These are phyloP conservation scores for Cydia pomonella DNA, from an alignment of 1,140 invertebrate genomes.

Conservation along the genomic window DNA sequence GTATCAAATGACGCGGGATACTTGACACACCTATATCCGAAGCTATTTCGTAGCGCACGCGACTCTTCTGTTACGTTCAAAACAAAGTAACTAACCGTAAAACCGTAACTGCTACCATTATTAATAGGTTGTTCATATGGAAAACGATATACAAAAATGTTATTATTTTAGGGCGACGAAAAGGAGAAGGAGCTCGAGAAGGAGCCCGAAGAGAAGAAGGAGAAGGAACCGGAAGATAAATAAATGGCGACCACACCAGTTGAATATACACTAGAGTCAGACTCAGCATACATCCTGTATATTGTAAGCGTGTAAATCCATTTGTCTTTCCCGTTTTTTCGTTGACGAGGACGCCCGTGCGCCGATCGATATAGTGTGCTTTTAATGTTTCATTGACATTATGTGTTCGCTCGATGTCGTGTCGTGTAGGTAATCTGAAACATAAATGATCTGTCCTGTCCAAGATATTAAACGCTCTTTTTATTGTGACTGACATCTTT, in stretches of 20 bases:
- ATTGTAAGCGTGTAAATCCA: slow-evolving; percentile 77
- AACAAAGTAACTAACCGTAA: neutral
- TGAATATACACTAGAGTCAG: slow-evolving; percentile 61
- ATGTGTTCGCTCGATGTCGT: slow-evolving; percentile 49
- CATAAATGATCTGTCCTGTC: neutral
- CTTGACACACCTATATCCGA: neutral
- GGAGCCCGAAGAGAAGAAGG: slow-evolving; percentile 87
- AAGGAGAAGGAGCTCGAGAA: slow-evolving; percentile 86
- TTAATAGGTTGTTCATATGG: too few relatives aligned
- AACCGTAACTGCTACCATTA: too few relatives aligned
- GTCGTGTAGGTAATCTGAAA: slow-evolving; percentile 36
- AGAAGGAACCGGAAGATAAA: slow-evolving; percentile 81
- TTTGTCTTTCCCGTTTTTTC: slow-evolving; percentile 76
- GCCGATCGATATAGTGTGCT: slow-evolving; percentile 44
- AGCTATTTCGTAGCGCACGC: neutral
- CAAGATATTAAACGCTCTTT: slow-evolving; percentile 17
- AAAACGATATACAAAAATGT: slow-evolving; percentile 12
- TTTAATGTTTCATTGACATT: slow-evolving; percentile 44
- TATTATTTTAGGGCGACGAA: slow-evolving; percentile 63
- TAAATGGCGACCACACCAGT: slow-evolving; percentile 49
- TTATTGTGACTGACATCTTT: slow-evolving; percentile 26
- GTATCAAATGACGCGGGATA: neutral
- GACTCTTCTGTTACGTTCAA: neutral
- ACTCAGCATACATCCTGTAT: slow-evolving; percentile 68
- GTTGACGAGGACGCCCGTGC: slow-evolving; percentile 44